Evolutionary conservation across 2,888 invertebrate genomes (phyloP).

Genomic region (Epinotia ramella): DNA sequence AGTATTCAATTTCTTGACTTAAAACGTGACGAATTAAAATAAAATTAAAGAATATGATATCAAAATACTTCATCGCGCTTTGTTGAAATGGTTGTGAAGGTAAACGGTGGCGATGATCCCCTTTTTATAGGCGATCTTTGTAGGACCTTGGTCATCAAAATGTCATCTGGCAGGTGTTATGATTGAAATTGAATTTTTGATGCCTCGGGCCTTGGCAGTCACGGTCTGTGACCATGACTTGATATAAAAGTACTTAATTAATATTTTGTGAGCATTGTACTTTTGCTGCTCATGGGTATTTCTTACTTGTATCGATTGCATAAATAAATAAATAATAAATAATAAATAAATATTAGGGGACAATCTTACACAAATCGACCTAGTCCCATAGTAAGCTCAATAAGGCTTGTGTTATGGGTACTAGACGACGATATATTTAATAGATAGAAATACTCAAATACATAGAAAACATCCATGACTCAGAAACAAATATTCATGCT

Average conservation of each 20-base stretch:
- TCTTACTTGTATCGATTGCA: background rate
- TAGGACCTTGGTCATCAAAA: slow-evolving; percentile 67
- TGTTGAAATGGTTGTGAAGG: slow-evolving; percentile 23
- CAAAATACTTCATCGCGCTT: slow-evolving; percentile 42
- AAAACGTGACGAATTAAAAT: slow-evolving; percentile 43
- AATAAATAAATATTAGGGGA: too few species aligned
- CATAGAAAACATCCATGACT: too few species aligned
- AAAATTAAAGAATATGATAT: slow-evolving; percentile 39
- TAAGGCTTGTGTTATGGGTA: too few species aligned
- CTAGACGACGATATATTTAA: too few species aligned
- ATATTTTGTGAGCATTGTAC: slow-evolving; percentile 3
- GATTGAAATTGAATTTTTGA: slow-evolving; percentile 82
- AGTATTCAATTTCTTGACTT: slow-evolving; percentile 66
- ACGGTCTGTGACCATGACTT: slow-evolving; percentile 62
- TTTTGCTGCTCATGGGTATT: background rate
- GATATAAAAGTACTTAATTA: slow-evolving; percentile 47
- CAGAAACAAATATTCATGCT: too few species aligned
- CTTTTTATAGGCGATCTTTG: slow-evolving; percentile 64
- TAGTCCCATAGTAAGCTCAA: too few species aligned
- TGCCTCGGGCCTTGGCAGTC: slow-evolving; percentile 59
- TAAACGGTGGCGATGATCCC: slow-evolving; percentile 33
- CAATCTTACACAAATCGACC: too few species aligned
- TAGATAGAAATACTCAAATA: too few species aligned
- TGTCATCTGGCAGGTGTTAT: slow-evolving; percentile 75
- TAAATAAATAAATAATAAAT: too few species aligned